Evolutionary conservation across 2,797 vertebrate genomes (phyloP).

Genomic region (Miichthys miiuy): DNA sequence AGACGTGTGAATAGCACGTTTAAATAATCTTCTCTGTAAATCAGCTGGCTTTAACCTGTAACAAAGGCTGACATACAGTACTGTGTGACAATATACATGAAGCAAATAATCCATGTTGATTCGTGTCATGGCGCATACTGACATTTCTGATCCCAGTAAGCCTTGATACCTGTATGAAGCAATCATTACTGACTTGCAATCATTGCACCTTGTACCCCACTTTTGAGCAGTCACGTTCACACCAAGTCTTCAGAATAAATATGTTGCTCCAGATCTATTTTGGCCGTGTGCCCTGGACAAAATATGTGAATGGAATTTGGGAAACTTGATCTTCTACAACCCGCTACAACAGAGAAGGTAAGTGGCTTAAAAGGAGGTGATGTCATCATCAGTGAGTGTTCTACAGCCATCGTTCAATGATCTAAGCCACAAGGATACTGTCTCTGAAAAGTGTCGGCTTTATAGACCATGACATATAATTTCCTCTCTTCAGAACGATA

Average conservation of each 20-base stretch:
- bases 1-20: background rate
- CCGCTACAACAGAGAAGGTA: slow-evolving; percentile 30
- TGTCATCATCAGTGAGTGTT: slow-evolving; percentile 57
- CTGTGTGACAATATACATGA: background rate
- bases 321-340: slow-evolving; percentile 42
- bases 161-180: background rate
- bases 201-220: background rate
- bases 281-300: slow-evolving; percentile 22
- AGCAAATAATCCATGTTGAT: background rate
- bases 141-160: background rate
- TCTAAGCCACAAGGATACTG: slow-evolving; percentile 65
- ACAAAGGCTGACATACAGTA: no score
- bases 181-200: slow-evolving; percentile 1
- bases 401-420: slow-evolving; percentile 58
- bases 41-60: background rate
- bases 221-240: slow-evolving; percentile 10
- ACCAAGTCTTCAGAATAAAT: slow-evolving; percentile 22
- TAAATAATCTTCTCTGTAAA: background rate
- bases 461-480: slow-evolving; percentile 79
- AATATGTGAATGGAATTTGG: slow-evolving; percentile 27
- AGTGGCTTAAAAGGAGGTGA: slow-evolving; percentile 50
- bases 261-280: slow-evolving; percentile 37
- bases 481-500: slow-evolving; percentile 69
- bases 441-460: slow-evolving; percentile 69
- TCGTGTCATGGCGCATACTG: background rate